Base-by-base conservation (phyloP, 2,888 invertebrate genomes). In the Rambutsinella grinnellia region DNA sequence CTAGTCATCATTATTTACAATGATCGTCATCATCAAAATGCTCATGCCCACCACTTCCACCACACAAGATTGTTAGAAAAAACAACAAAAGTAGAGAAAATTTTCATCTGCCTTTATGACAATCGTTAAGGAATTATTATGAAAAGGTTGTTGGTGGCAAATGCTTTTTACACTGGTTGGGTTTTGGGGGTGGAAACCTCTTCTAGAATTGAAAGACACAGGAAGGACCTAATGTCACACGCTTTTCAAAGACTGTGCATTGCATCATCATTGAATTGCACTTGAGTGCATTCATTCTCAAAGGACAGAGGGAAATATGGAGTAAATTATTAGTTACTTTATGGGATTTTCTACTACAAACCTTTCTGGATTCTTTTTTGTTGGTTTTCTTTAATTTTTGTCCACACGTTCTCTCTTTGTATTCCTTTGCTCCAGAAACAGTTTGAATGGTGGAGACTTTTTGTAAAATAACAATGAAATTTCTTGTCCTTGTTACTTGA, bases 191-290 rank as follows among this genome's bases (percentile, higher is more conserved):
- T 57, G 63, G 63, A 58, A 70, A 44, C 61, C 53, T 69, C 61
- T 23, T 53, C 62, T 23, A 47, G 53, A 70, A 56, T 46, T 61
- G 62, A 63, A 63, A 56, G 53, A 71, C 71, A 71, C n/a, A n/a
- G 71, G 71, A 71, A 71, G 63, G 63, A 57, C 71, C 56, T 63
- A 63, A 71, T 71, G 71, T 63, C 63, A 63, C 63, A 62, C 70
- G 46, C 21, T 57, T 53, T 61, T 71, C 19, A 51, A 26, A 28
- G 19, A 17, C 5, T 49, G 13, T 15, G 13, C 13, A 10, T 51
- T 15, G 17, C 10, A 51, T 51, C 17, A 44, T 17, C 13, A 15
- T 51, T n/a, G n/a, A 17, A 17, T 13, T 51, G 51, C 51, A 44
- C 44, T 8, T 13, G 13, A 13, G 13, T 13, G 13, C 13, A 13